Percentiles rank a stretch among this genome's conserved stretches.
Evolutionary conservation across 2,888 invertebrate species (phyloP).

Genomic region (Plebejus anna): DNA sequence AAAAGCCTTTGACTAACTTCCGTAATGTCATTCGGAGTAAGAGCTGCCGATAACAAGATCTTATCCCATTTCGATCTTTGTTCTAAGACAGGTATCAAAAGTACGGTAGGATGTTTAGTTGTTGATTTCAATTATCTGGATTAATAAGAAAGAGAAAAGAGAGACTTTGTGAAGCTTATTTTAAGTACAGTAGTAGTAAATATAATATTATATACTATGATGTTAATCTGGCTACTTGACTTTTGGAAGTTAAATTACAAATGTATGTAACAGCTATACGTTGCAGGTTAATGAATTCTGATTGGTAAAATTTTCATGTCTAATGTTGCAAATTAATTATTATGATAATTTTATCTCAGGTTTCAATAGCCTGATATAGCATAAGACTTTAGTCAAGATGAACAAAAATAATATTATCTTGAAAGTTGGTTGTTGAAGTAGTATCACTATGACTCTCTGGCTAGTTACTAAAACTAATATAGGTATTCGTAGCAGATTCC

Average conservation of each 20-base stretch:
- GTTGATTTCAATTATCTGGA: conserved; percentile 5
- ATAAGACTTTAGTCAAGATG: no score
- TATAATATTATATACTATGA: neutral
- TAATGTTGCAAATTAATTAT: no score
- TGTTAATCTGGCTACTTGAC: neutral
- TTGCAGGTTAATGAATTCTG: no score
- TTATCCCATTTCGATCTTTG: conserved; percentile 29
- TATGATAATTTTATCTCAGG: no score
- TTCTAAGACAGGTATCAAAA: conserved; percentile 21
- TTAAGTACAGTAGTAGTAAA: neutral
- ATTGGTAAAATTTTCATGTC: no score
- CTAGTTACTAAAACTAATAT: no score
- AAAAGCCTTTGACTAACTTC: conserved; percentile 32
- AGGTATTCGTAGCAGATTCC: no score
- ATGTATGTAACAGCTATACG: neutral
- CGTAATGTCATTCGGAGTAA: conserved; percentile 31
- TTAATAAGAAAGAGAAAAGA: neutral
- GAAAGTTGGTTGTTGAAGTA: no score
- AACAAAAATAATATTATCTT: no score
- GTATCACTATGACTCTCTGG: no score
- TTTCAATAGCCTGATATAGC: no score
- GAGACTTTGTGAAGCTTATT: neutral
- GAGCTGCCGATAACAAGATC: conserved; percentile 31
- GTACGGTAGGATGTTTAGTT: conserved; percentile 3
- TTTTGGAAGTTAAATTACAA: neutral